phyloP scores from a whole-genome alignment of 2,888 invertebrate genomes.

The Agrochola circellaris region DNA sequence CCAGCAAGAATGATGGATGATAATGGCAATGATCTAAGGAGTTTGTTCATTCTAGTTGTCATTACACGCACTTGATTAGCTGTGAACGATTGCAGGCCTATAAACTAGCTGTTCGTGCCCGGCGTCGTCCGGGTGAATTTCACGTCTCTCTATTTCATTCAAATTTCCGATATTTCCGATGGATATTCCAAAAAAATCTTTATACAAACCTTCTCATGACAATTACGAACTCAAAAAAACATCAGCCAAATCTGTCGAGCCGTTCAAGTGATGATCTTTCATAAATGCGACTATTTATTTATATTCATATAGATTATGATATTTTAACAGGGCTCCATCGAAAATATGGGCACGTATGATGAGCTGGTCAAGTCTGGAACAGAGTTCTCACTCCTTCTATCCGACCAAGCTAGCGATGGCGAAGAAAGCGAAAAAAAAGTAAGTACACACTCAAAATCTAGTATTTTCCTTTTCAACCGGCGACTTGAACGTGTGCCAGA shows the following conservation, averaged over 20 bases:
- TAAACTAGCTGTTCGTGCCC: neutral
- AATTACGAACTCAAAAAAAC: neutral
- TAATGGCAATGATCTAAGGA: neutral
- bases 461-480: constrained; percentile 26
- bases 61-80: neutral
- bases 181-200: fast-evolving
- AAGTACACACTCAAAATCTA: constrained; percentile 41
- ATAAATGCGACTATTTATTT: neutral
- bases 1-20: neutral
- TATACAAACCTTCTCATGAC: neutral
- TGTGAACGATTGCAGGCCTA: too few species aligned
- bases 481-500: constrained; percentile 48
- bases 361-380: constrained; percentile 90
- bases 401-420: constrained; percentile 73
- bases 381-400: constrained; percentile 84
- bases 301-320: neutral
- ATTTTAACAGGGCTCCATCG: constrained; percentile 87
- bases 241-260: neutral
- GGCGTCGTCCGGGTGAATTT: neutral
- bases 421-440: constrained; percentile 68
- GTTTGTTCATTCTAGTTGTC: neutral
- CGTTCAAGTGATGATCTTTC: neutral
- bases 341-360: constrained; percentile 91
- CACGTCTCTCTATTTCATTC: neutral
- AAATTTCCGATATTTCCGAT: neutral